Evolutionary conservation across 2,113 vertebrate species (phyloP).

Genomic region (Raja brachyura): DNA sequence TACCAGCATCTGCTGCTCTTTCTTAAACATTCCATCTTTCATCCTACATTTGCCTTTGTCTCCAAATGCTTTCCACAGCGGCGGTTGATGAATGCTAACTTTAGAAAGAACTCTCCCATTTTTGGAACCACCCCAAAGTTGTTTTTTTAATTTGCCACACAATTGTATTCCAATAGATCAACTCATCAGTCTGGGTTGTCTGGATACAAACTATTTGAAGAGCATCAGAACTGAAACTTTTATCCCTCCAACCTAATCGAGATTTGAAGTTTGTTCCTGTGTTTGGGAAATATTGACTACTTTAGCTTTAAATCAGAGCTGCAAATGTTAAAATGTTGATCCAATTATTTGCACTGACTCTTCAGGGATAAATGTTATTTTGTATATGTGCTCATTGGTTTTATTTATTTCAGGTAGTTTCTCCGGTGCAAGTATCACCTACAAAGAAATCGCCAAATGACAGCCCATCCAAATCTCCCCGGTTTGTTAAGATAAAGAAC

Average conservation of each 20-base stretch:
- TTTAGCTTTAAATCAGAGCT: not conserved
- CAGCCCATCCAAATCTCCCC: conserved; percentile 88
- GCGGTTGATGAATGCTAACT: too few relatives aligned
- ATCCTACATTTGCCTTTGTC: too few relatives aligned
- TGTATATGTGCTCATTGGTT: not conserved
- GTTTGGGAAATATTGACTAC: not conserved
- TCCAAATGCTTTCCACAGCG: too few relatives aligned
- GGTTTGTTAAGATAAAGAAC: conserved; percentile 88
- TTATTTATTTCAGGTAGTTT: not conserved
- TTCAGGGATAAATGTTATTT: not conserved
- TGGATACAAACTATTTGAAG: not conserved
- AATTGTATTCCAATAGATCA: not conserved
- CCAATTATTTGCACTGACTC: not conserved
- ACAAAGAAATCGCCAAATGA: conserved; percentile 65
- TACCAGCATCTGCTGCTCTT: too few relatives aligned
- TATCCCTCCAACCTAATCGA: not conserved
- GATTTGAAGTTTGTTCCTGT: not conserved
- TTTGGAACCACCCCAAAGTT: too few relatives aligned
- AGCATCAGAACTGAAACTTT: not conserved
- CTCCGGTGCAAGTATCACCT: conserved; percentile 64
- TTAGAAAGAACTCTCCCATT: too few relatives aligned
- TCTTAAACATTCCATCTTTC: too few relatives aligned
- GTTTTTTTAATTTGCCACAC: not conserved
- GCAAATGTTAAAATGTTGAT: not conserved
- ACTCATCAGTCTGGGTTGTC: too few relatives aligned